A percentile compares a stretch with the other conserved stretches of the same genome.
Conservation (phyloP, 1,140 invertebrate genomes). For the Subanguina moxae region DNA sequence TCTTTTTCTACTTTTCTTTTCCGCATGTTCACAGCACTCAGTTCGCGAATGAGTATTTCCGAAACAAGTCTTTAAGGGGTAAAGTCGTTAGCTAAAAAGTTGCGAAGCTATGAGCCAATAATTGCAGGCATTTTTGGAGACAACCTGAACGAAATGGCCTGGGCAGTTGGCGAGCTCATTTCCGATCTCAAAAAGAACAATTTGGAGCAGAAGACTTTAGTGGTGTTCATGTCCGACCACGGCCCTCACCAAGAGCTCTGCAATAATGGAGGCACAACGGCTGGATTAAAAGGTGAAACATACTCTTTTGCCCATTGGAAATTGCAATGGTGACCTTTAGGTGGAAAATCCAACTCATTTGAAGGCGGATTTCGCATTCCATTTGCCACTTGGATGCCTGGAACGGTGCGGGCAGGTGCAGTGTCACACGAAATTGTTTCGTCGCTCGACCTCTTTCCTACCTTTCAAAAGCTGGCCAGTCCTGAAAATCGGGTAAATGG, state of each 20-base stretch:
- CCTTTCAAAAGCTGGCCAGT: slow-evolving; percentile 43
- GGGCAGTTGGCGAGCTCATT: slow-evolving; percentile 57
- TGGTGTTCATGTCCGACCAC: slow-evolving; percentile 58
- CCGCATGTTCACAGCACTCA: slow-evolving; percentile 57
- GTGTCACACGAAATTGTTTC: slow-evolving; percentile 55
- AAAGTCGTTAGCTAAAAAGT: neutral
- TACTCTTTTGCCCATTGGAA: neutral
- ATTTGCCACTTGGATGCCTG: slow-evolving; percentile 58
- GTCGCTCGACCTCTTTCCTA: slow-evolving; percentile 38
- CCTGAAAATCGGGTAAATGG: neutral
- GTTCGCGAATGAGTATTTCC: slow-evolving; percentile 52
- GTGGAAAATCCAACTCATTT: slow-evolving; percentile 57
- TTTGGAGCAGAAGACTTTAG: slow-evolving; percentile 28
- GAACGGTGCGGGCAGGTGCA: slow-evolving; percentile 45
- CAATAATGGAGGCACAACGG: slow-evolving; percentile 56
- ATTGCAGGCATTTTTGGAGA: slow-evolving; percentile 32
- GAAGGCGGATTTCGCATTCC: slow-evolving; percentile 58
- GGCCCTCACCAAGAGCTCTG: slow-evolving; percentile 58
- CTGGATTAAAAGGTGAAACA: slow-evolving; percentile 47
- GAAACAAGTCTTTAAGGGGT: slow-evolving; percentile 45
- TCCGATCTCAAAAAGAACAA: slow-evolving; percentile 33
- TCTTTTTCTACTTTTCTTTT: slow-evolving; percentile 60
- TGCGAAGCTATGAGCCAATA: neutral
- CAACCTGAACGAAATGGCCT: slow-evolving; percentile 58
- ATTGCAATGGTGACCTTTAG: slow-evolving; percentile 21